These are phyloP conservation scores for Heliconius sara DNA, from an alignment of 2,888 invertebrate species.

Conservation along the genomic window DNA sequence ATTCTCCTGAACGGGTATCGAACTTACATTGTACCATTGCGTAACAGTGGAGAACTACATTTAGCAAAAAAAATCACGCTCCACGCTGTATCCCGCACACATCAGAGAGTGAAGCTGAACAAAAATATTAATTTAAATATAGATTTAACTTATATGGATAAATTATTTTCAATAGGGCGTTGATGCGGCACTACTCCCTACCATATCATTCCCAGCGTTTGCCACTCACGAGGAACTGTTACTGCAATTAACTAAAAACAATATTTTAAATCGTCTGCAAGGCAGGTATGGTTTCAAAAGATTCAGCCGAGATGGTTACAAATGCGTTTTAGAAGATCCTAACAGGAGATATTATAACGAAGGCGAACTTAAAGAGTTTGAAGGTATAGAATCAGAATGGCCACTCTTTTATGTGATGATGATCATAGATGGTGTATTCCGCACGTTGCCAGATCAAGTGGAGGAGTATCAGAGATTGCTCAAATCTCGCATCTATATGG, in stretches of 20 bases:
- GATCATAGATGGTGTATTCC: conserved; percentile 97
- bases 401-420: conserved; percentile 97
- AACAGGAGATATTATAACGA: conserved; percentile 91
- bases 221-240: conserved; percentile 97
- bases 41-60: no score
- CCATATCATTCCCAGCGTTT: conserved; percentile 98
- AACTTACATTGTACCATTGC: no score
- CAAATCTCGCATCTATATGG: conserved; percentile 91
- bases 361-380: conserved; percentile 97
- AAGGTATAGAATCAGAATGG: conserved; percentile 98
- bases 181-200: conserved; percentile 95
- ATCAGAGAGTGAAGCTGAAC: no score
- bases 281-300: conserved; percentile 97
- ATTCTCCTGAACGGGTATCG: no score
- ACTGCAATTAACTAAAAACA: conserved; percentile 93
- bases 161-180: conserved; percentile 89
- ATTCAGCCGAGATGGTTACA: conserved; percentile 97
- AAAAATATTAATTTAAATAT: no score
- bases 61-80: no score
- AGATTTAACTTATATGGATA: background rate
- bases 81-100: no score
- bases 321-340: conserved; percentile 93
- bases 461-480: conserved; percentile 94
- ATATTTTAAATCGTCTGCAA: conserved; percentile 91
- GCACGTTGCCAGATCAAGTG: conserved; percentile 94